Evolutionary conservation across 2,888 invertebrate genomes (phyloP), one percentile per base, ranked within the genome.

Genomic region (Tenodera sinensis): DNA sequence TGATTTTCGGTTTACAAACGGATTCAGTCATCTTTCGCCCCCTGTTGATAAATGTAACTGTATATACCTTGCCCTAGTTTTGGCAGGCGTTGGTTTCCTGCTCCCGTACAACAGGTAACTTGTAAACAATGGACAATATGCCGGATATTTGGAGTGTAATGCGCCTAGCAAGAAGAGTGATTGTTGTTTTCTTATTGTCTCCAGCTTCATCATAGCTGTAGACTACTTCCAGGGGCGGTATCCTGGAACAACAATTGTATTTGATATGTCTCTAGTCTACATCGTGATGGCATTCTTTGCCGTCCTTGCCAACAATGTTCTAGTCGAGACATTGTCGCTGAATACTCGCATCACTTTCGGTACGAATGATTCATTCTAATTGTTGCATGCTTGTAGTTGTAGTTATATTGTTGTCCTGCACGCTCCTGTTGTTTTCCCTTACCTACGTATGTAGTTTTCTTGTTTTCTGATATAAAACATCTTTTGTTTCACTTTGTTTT

Each of bases 181-280:
- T 83, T 28, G 1, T 28, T 83, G 20, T 54, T 54, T 54, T 54
- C 54, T 54, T 34, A n/a, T 83, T 27, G 27, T 83, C 28, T 25
- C 7, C 28, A 98, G 98, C 93, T 98, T 98, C 93, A 97, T 98
- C 92, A 98, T 98, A 94, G 98, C 98, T 14, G 97, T 98, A 91
- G 98, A 98, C 93, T 98, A 97, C 93, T 98, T 98, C 94, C 97
- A 98, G 94, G 94, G 95, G 28, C 95, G 97, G 91, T 98, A 97
- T 93, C 98, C 97, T 0, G 96, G 96, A 89, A 96, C 97, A 0
- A 97, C 97, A 2, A 97, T 98, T 90, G 97, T 98, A 92, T 97
- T 98, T 93, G 98, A 98, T 93, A 98, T 98, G 97, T 98, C 98
- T 25, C 95, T 98, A 91, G 97, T 98, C 83, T 98, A 98, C 93